Base-by-base conservation (phyloP, 2,113 vertebrate species). In the Noturus placidus region DNA sequence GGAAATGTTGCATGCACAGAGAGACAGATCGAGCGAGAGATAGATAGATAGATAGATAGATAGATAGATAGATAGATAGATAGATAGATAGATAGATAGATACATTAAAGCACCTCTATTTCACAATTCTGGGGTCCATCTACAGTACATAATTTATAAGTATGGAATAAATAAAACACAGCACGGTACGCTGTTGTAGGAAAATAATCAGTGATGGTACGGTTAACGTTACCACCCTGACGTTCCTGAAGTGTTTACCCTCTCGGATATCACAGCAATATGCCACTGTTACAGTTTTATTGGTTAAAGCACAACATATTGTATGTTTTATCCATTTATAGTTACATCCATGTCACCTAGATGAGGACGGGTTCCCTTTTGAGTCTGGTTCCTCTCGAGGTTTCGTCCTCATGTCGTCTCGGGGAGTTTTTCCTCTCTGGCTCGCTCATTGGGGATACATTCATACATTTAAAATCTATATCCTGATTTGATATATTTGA, bases 1-100 rank as follows among this genome's bases (percentile, higher is more conserved):
- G 91, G 91, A 94, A 92, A 94, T 94, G 94, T 92, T 92, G 93
- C 90, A 88, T 88, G 79, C 91, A 93, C 90, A 90, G 82, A 89
- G 92, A 63, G 93, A 92, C 78, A 90, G 91, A 90, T 93, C 84
- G 59, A 65, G 74, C 65, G 67, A 80, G 54, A 33, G 22, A 6
- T n/a, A n/a, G n/a, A n/a, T n/a, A n/a, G n/a, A 89, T 86, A 84
- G 22, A 77, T 2, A 50, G 8, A 76, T 3, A 88, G 25, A 63
- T n/a, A 56, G 25, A 50, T 8, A 50, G 72, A 88, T 86, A 85
- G 7, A 74, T 5, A 72, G 2, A 88, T 61, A 77, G 57, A 54
- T 25, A n/a, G 46, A 3, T 13, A 52, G n/a, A 70, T 15, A 70
- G 76, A 88, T 86, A 84, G 20, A 76, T 25, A 78, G 22, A 52